Percentiles rank a stretch among this genome's conserved stretches.
These are phyloP conservation scores for Antigone vipio DNA, from an alignment of 2,113 vertebrate genomes.

Conservation along the genomic window DNA sequence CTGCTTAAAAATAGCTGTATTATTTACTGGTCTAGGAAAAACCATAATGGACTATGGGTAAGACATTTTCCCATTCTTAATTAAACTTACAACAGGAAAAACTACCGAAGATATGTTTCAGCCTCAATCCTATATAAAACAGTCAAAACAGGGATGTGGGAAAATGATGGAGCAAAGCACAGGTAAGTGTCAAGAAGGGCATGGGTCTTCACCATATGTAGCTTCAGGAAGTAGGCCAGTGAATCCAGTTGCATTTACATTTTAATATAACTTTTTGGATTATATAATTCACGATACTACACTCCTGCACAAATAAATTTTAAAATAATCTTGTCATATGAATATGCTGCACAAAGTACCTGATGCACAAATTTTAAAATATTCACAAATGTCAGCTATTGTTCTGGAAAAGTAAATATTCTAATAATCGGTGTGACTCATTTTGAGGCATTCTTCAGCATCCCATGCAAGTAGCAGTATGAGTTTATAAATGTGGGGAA, in stretches of 20 bases:
- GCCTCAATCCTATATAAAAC: slow-evolving; percentile 87
- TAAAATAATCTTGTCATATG: neutral
- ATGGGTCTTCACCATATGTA: slow-evolving; percentile 72
- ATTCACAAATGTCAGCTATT: neutral
- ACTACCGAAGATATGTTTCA: slow-evolving; percentile 88
- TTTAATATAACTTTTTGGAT: slow-evolving; percentile 32
- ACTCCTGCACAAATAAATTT: slow-evolving; percentile 33
- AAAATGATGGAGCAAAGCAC: slow-evolving; percentile 81
- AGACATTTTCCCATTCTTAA: slow-evolving; percentile 87
- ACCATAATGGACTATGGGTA: slow-evolving; percentile 80
- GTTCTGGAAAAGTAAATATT: slow-evolving; percentile 47
- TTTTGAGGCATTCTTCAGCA: slow-evolving; percentile 48
- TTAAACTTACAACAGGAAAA: slow-evolving; percentile 89
- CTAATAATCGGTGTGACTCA: neutral
- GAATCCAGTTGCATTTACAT: slow-evolving; percentile 53
- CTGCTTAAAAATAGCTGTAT: slow-evolving; percentile 77
- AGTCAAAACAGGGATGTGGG: slow-evolving; percentile 87
- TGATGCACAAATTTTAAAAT: slow-evolving; percentile 50
- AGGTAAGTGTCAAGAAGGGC: slow-evolving; percentile 79
- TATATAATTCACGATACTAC: slow-evolving; percentile 1
- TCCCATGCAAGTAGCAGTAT: slow-evolving; percentile 34
- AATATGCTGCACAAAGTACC: slow-evolving; percentile 31
- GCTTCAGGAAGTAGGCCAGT: slow-evolving; percentile 70
- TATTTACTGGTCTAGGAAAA: slow-evolving; percentile 80
- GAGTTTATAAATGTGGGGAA: slow-evolving; percentile 26